Conservation (phyloP, 2,888 invertebrate genomes). For the Netelia inedita region DNA sequence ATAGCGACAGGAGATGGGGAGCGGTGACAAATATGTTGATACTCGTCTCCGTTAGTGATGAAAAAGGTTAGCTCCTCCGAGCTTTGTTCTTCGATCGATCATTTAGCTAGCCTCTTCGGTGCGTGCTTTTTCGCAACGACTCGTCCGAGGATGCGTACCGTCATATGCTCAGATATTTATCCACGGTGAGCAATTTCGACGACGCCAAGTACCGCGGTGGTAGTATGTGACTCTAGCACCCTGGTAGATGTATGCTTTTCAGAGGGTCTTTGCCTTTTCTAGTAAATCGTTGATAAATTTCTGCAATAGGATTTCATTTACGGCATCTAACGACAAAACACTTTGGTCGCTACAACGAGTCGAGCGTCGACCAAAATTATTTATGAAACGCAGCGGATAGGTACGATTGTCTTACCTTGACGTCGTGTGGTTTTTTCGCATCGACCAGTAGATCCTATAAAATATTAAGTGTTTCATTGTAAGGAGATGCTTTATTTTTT, state of each 20-base stretch:
- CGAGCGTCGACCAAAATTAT: conserved; percentile 39
- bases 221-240: conserved; percentile 68
- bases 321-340: not conserved
- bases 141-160: conserved; percentile 9
- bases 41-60: conserved; percentile 46
- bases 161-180: conserved; percentile 28
- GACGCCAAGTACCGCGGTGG: conserved; percentile 65
- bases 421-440: conserved; percentile 95
- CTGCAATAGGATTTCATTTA: conserved; percentile 86
- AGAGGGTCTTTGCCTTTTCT: conserved; percentile 95
- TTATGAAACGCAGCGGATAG: conserved; percentile 4
- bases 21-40: conserved; percentile 40
- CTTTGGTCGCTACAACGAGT: conserved; percentile 1
- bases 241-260: conserved; percentile 83
- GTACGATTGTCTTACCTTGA: conserved; percentile 88
- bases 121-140: conserved; percentile 19
- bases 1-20: conserved; percentile 30
- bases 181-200: conserved; percentile 79
- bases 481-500: not conserved
- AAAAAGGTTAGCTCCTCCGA: conserved; percentile 37
- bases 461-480: not conserved
- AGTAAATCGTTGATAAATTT: conserved; percentile 96
- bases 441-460: conserved; percentile 90
- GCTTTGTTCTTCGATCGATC: conserved; percentile 43
- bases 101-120: conserved; percentile 27